Conservation (phyloP, 2,797 vertebrate genomes). For the Thunnus albacares region DNA sequence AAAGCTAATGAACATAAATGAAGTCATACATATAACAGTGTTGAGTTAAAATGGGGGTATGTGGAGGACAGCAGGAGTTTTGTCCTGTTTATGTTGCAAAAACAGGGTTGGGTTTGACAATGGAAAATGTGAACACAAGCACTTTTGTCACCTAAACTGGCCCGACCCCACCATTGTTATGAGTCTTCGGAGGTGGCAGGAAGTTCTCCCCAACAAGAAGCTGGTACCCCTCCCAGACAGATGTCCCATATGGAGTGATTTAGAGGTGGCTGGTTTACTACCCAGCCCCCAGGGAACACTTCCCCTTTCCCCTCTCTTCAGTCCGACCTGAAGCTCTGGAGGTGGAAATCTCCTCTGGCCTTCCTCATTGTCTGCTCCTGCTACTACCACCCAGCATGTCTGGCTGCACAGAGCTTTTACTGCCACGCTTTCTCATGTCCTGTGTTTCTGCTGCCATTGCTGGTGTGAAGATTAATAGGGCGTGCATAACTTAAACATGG, state of each 20-base stretch:
- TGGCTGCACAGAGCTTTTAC: slow-evolving; percentile 56
- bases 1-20: background rate
- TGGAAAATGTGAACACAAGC: slow-evolving; percentile 38
- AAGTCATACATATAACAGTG: background rate
- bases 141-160: slow-evolving; percentile 56
- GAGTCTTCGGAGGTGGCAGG: slow-evolving; percentile 70
- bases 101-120: slow-evolving; percentile 5
- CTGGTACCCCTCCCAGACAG: slow-evolving; percentile 69
- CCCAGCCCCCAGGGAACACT: slow-evolving; percentile 72
- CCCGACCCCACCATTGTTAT: slow-evolving; percentile 61
- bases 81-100: slow-evolving; percentile 9
- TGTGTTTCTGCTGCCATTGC: slow-evolving; percentile 42
- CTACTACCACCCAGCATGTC: slow-evolving; percentile 64
- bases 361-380: slow-evolving; percentile 70
- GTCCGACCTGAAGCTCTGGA: slow-evolving; percentile 52
- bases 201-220: slow-evolving; percentile 63
- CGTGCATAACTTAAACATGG: slow-evolving; percentile 31
- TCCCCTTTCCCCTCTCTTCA: slow-evolving; percentile 66
- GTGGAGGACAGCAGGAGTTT: background rate
- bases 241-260: slow-evolving; percentile 86
- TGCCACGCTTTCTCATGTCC: slow-evolving; percentile 51
- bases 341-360: slow-evolving; percentile 68
- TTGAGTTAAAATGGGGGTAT: background rate
- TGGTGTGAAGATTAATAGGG: slow-evolving; percentile 46
- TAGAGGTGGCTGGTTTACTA: slow-evolving; percentile 79